These are phyloP conservation scores for Progne subis DNA, from an alignment of 2,113 vertebrate genomes.

Conservation along the genomic window DNA sequence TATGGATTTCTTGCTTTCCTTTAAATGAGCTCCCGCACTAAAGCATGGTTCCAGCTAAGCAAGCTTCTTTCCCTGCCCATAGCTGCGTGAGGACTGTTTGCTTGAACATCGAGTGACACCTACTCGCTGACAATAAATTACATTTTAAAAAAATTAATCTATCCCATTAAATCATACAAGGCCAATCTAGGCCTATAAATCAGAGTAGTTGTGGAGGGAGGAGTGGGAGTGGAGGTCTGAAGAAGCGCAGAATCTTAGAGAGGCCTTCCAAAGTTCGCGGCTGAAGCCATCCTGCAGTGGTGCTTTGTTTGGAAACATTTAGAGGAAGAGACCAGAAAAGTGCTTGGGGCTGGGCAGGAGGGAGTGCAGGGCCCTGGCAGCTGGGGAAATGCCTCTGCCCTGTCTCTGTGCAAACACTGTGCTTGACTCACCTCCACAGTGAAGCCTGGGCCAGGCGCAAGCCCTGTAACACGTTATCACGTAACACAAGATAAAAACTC, in stretches of 20 bases:
- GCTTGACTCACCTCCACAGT: background rate
- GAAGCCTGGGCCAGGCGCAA: background rate
- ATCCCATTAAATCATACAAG: background rate
- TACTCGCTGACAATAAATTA: background rate
- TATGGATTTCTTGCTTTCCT: background rate
- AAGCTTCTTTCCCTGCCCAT: background rate
- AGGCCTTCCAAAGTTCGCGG: background rate
- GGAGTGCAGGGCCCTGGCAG: background rate
- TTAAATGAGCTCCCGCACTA: background rate
- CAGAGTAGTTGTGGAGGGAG: background rate
- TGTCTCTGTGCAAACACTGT: background rate
- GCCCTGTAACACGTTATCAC: background rate
- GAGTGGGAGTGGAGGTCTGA: background rate
- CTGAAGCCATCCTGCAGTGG: background rate
- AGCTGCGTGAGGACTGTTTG: background rate
- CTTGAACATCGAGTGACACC: background rate
- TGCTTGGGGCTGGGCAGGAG: background rate
- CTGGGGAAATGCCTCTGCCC: background rate
- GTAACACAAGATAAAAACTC: too few relatives aligned
- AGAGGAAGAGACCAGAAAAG: background rate
- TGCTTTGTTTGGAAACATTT: background rate
- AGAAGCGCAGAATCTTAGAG: background rate
- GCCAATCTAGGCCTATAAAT: background rate
- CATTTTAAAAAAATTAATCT: background rate
- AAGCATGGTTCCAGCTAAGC: background rate